Conservation (phyloP, 2,888 invertebrate species). For the Helicoverpa assulta region DNA sequence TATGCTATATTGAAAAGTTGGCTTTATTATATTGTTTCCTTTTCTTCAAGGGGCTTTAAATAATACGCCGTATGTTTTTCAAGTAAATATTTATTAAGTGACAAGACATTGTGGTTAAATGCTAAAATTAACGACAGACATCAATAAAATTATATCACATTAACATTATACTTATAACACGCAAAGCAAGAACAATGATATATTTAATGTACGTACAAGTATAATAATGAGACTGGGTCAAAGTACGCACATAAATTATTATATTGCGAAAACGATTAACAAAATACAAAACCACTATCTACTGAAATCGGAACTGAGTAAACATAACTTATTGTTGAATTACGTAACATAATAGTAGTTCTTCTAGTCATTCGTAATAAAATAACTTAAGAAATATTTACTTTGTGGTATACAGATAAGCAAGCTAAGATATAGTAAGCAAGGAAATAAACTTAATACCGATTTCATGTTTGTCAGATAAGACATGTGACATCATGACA, state of each 20-base stretch:
- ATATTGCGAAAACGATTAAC: constrained; percentile 9
- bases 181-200: constrained; percentile 17
- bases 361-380: constrained; percentile 17
- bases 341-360: constrained; percentile 5
- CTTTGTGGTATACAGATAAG: not conserved
- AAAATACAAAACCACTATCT: constrained; percentile 11
- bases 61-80: constrained; percentile 8
- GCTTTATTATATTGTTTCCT: constrained; percentile 5
- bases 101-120: constrained; percentile 20
- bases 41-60: not conserved
- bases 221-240: constrained; percentile 10
- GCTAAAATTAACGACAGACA: constrained; percentile 41
- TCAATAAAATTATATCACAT: constrained; percentile 28
- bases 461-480: constrained; percentile 14
- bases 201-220: constrained; percentile 8
- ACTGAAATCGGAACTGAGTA: constrained; percentile 2
- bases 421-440: not conserved
- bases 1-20: constrained; percentile 15
- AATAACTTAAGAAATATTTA: not conserved
- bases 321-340: constrained; percentile 5
- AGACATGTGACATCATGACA: not conserved
- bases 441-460: constrained; percentile 3
- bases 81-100: constrained; percentile 20
- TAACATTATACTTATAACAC: constrained; percentile 7
- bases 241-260: constrained; percentile 27